A percentile compares a stretch with the other conserved stretches of the same genome.
Conservation (phyloP, 1,140 invertebrate species). For the Calliopsis andreniformis region DNA sequence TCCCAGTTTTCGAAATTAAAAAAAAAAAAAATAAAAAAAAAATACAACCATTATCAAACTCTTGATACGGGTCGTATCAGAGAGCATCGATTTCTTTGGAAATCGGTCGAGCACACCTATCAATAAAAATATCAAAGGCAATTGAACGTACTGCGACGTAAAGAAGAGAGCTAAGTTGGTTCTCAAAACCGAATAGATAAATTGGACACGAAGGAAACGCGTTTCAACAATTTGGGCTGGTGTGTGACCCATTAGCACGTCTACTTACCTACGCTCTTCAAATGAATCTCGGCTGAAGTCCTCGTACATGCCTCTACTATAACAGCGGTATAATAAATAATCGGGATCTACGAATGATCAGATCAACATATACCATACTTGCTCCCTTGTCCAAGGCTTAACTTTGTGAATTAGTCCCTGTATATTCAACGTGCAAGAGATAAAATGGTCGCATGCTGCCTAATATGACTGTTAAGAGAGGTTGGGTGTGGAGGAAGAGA, state of each 20-base stretch:
- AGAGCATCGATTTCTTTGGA: neutral
- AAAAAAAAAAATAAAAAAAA: too few species aligned
- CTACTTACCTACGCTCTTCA: slow-evolving; percentile 90
- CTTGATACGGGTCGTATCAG: too few species aligned
- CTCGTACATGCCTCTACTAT: slow-evolving; percentile 88
- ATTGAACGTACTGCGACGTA: slow-evolving; percentile 34
- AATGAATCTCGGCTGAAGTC: slow-evolving; percentile 92
- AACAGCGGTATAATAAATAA: slow-evolving; percentile 80
- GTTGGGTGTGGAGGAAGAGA: slow-evolving; percentile 1
- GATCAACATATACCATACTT: slow-evolving; percentile 68
- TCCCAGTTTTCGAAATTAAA: too few species aligned
- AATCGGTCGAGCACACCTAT: neutral
- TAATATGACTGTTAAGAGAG: slow-evolving; percentile 62
- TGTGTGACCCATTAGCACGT: slow-evolving; percentile 60
- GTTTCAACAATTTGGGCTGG: slow-evolving; percentile 67
- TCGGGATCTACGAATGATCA: slow-evolving; percentile 72
- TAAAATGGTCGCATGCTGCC: slow-evolving; percentile 54
- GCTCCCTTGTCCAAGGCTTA: slow-evolving; percentile 77
- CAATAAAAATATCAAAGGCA: neutral
- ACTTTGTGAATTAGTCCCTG: slow-evolving; percentile 78
- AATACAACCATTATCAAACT: too few species aligned
- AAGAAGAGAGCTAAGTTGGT: slow-evolving; percentile 46
- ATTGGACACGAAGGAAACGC: slow-evolving; percentile 32
- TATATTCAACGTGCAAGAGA: slow-evolving; percentile 55
- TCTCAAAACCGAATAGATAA: slow-evolving; percentile 12